phyloP scores from a whole-genome alignment of 2,797 vertebrate species.

The Fistularia tabacaria region DNA sequence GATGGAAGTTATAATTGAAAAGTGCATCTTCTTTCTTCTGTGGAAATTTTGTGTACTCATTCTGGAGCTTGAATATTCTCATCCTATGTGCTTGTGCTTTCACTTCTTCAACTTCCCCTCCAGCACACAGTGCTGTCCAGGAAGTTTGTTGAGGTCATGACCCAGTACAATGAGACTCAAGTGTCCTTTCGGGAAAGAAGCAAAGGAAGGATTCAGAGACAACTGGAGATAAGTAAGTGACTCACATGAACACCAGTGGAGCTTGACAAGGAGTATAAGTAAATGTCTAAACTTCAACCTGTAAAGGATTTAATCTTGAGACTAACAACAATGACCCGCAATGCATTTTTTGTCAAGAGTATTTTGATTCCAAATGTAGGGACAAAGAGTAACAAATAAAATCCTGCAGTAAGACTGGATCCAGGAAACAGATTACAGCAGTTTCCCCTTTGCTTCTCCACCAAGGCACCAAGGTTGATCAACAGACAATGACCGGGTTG shows the following conservation, averaged over 20 bases:
- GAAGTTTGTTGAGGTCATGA: constrained; percentile 97
- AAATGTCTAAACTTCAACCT: too few relatives aligned
- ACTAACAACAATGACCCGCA: too few relatives aligned
- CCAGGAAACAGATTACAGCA: constrained; percentile 51
- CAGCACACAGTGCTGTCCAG: constrained; percentile 89
- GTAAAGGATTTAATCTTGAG: too few relatives aligned
- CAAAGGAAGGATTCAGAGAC: constrained; percentile 92
- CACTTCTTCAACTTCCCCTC: constrained; percentile 17
- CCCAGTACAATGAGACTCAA: constrained; percentile 90
- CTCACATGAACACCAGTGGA: constrained; percentile 1
- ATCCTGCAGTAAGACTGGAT: constrained; percentile 29
- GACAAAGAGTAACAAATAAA: constrained; percentile 62
- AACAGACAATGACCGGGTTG: constrained; percentile 22
- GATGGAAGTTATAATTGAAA: neutral
- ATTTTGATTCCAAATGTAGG: constrained; percentile 37
- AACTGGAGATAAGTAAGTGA: constrained; percentile 94
- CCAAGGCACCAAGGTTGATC: constrained; percentile 6
- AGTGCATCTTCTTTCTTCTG: neutral
- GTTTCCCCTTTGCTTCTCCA: constrained; percentile 42
- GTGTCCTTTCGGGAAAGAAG: constrained; percentile 91
- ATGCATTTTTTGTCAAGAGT: too few relatives aligned
- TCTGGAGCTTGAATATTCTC: neutral
- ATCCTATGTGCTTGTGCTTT: constrained; percentile 13
- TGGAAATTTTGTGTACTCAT: neutral
- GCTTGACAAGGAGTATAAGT: too few relatives aligned